Evolutionary conservation across 2,797 vertebrate genomes (phyloP), one percentile per base, ranked within the genome.

Genomic region (Hydrocynus forskahlii): DNA sequence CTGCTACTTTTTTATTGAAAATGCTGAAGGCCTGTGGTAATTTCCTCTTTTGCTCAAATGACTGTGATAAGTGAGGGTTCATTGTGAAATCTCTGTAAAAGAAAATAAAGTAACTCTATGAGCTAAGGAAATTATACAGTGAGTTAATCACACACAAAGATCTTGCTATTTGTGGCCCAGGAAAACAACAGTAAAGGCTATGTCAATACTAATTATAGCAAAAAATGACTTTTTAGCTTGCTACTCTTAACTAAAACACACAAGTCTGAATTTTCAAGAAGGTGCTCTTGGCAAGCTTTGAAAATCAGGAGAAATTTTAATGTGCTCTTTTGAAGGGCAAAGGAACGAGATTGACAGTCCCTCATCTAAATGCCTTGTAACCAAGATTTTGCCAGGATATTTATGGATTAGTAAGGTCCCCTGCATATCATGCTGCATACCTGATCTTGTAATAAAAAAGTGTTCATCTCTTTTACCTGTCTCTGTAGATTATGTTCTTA

Each of bases 41-140:
- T 88, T 81, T 86, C 78, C 82, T 72, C 71, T 83, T 66, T 84
- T 83, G 75, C 78, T 86, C 75, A 68, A 90, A 93, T 92, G 89
- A 64, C 91, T 91, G 82, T 73, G 84, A 92, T 89, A 82, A 87
- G 74, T 82, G 89, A 77, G 25, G 63, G 71, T 67, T 57, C 80
- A 48, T 66, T 73, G 77, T 90, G 86, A 87, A 87, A 79, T 81
- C 85, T 23, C 54, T 71, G 76, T 80, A 87, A 82, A 79, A 83
- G 86, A 83, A 86, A 88, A 84, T 80, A 89, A 85, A 81, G 74
- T 60, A 81, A 66, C 62, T 78, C 64, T 52, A 13, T 40, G 78
- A 83, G 54, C 83, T 66, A 75, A 76, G 79, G 76, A 70, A 84
- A 77, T 84, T 67, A 79, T 83, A 74, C 55, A 45, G 71, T 67